Base-by-base conservation (phyloP, 53 echinoderm and acorn worm genomes). In the Temnopleurus reevesii region DNA sequence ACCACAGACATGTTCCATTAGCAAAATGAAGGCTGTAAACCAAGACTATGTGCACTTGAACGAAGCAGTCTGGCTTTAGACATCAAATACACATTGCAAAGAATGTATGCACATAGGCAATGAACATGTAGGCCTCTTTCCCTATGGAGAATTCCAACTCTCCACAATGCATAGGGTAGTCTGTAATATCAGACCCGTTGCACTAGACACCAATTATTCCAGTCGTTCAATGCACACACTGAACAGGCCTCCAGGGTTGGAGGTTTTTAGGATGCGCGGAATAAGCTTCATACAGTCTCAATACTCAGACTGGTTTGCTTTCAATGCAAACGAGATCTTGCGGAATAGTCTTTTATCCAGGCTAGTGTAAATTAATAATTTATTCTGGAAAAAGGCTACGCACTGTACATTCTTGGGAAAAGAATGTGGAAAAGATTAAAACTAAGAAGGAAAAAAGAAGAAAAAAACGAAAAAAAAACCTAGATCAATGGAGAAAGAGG, bases 11-110 rank as follows among this genome's bases (percentile, higher is more conserved):
- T 56, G 24, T 56, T 8, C 0, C 56, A 18, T 0, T 15, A 17
- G 41, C 41, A 2, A 6, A 71, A 3, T 41, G n/a, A 8, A 41
- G 71, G 9, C 71, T 71, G 71, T 38, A 71, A 5, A 23, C 2
- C 41, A 38, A 71, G 71, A 71, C 38, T 71, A 71, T 71, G 8
- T 71, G n/a, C 71, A 71, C 71, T 71, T 71, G 71, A 71, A 71
- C 41, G 7, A 9, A n/a, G 8, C 71, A 71, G 71, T 71, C 71
- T 71, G 71, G 71, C 36, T n/a, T 19, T 36, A 33, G 41, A 8
- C 0, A 71, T 21, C 5, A 17, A 31, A n/a, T n/a, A 18, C 30
- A 63, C 63, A 63, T 33, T 26, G 71, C 71, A 23, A 9, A 38
- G 71, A 71, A 71, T 71, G 71, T 38, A 71, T 41, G 71, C 71